phyloP scores from a whole-genome alignment of 2,888 invertebrate species.

The Drosophila mercatorum region DNA sequence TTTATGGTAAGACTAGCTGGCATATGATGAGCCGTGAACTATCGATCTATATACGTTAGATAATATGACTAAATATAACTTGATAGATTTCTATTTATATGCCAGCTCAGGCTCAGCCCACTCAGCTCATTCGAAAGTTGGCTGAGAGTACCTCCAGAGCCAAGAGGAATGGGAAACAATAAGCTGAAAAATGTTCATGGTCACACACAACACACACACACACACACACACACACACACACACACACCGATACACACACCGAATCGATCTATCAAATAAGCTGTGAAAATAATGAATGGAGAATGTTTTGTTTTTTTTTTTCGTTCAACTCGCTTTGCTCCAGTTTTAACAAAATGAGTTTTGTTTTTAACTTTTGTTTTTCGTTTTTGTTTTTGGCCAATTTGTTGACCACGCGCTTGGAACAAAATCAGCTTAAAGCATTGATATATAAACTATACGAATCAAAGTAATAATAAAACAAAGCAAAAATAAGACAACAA shows the following conservation, averaged over 20 bases:
- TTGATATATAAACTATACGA: conserved; percentile 44
- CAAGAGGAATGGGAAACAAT: conserved; percentile 5
- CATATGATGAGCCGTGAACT: neutral
- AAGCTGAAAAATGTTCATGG: conserved; percentile 7
- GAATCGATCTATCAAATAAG: conserved; percentile 23
- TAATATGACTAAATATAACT: conserved; percentile 4
- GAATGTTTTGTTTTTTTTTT: conserved; percentile 22
- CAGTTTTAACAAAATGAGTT: conserved; percentile 51
- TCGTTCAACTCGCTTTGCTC: conserved; percentile 49
- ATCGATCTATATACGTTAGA: neutral
- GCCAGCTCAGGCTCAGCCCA: neutral
- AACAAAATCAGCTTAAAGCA: conserved; percentile 23
- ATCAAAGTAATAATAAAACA: conserved; percentile 42
- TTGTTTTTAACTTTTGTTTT: conserved; percentile 8
- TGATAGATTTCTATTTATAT: conserved; percentile 1
- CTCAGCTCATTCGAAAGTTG: neutral
- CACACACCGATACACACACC: neutral
- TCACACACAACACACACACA: conserved; percentile 13
- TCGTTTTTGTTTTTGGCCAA: conserved; percentile 36
- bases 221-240: conserved; percentile 2
- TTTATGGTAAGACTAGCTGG: neutral
- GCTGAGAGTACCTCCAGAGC: neutral
- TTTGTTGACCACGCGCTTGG: conserved; percentile 50
- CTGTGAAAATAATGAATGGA: conserved; percentile 32
- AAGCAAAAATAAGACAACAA: conserved; percentile 17